These are phyloP conservation scores for Ciconia maguari DNA, from an alignment of 2,113 vertebrate genomes.

Conservation along the genomic window DNA sequence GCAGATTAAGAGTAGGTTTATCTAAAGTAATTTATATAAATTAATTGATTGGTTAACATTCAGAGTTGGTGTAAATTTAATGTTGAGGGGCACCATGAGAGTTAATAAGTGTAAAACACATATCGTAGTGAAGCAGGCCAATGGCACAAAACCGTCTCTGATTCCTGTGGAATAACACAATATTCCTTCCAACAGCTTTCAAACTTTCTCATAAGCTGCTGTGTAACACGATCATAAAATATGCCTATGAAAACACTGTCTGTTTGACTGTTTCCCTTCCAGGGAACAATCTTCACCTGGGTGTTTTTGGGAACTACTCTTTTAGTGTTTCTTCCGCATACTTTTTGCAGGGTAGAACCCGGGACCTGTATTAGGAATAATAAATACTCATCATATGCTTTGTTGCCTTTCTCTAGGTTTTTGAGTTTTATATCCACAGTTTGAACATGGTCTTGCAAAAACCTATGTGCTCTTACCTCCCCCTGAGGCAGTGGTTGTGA, in stretches of 20 bases:
- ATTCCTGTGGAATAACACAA: not conserved
- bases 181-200: not conserved
- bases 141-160: rapidly evolving
- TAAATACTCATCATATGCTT: not conserved
- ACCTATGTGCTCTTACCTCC: not conserved
- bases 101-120: not conserved
- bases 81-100: not conserved
- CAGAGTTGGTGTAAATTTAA: not conserved
- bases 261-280: not conserved
- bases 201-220: not conserved
- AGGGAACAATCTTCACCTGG: not conserved
- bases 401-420: not conserved
- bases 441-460: not conserved
- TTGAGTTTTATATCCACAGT: not conserved
- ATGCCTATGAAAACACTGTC: not conserved
- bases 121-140: not conserved
- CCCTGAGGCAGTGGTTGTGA: not conserved
- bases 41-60: not conserved
- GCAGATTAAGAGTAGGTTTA: not conserved
- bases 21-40: not conserved
- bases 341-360: not conserved
- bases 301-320: not conserved
- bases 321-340: not conserved
- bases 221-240: not conserved
- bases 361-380: not conserved